A percentile compares a stretch with the other conserved stretches of the same genome.
Conservation (phyloP, 1,140 invertebrate genomes). For the Eubasilissa regina region DNA sequence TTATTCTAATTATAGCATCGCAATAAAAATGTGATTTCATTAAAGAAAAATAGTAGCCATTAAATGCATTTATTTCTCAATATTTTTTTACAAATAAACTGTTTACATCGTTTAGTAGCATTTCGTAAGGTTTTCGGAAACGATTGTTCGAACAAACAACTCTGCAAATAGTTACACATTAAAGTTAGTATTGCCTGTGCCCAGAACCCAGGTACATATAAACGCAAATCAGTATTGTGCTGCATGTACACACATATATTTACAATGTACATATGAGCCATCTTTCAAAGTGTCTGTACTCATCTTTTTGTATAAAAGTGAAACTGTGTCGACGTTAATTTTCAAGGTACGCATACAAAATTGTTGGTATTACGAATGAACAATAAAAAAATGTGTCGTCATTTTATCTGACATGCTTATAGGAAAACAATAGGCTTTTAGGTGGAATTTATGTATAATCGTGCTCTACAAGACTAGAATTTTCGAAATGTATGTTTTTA, state of each 20-base stretch:
- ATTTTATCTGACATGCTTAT: not conserved
- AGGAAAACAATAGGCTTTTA: slow-evolving; percentile 14
- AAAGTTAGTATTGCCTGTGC: not conserved
- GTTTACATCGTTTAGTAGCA: not conserved
- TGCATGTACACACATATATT: not conserved
- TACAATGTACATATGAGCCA: no score
- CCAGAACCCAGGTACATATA: not conserved
- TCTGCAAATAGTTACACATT: not conserved
- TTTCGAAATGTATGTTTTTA: no score
- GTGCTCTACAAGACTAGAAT: no score
- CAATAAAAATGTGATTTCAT: no score
- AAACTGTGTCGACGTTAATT: slow-evolving; percentile 25
- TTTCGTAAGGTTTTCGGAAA: not conserved
- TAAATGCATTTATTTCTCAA: no score
- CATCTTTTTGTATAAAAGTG: slow-evolving; percentile 27
- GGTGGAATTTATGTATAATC: no score
- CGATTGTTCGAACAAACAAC: slow-evolving; percentile 8
- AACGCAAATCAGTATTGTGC: not conserved
- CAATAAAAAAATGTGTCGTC: slow-evolving; percentile 17
- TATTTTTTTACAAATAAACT: no score
- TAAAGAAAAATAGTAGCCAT: no score
- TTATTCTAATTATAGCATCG: no score
- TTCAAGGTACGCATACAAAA: slow-evolving; percentile 28
- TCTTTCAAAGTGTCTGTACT: no score
- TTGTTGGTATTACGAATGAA: not conserved